A percentile compares a stretch with the other conserved stretches of the same genome.
Evolutionary conservation across 2,113 vertebrate genomes (phyloP).

Genomic region (Phyllostomus discolor): DNA sequence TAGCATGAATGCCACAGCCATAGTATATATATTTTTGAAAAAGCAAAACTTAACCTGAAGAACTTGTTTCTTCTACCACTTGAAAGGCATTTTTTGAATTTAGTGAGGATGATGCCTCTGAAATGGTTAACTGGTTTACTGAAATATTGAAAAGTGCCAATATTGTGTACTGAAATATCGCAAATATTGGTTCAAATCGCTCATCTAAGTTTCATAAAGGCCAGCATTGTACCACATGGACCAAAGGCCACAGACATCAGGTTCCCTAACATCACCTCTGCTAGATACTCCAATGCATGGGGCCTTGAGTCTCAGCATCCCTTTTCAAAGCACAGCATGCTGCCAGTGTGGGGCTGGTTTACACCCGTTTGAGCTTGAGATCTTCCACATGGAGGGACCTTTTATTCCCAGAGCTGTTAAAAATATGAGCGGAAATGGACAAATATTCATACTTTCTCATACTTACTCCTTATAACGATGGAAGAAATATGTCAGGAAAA

Average conservation of each 20-base stretch:
- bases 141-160: not conserved
- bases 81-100: not conserved
- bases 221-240: not conserved
- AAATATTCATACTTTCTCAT: slow-evolving; percentile 19
- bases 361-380: not conserved
- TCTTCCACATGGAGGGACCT: not conserved
- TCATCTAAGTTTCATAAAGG: not conserved
- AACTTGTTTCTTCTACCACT: not conserved
- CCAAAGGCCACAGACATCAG: not conserved
- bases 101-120: not conserved
- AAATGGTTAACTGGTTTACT: not conserved
- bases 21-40: not conserved
- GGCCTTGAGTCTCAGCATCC: not conserved
- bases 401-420: not conserved
- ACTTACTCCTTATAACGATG: not conserved
- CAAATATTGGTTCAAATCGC: not conserved
- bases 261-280: not conserved
- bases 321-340: not conserved
- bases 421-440: not conserved
- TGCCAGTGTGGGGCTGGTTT: not conserved
- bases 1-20: not conserved
- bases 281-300: not conserved
- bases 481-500: not conserved
- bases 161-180: not conserved
- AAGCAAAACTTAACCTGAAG: not conserved